Evolutionary conservation across 2,888 invertebrate species (phyloP), one percentile per base, ranked within the genome.

Genomic region (Cremastinae sp.): DNA sequence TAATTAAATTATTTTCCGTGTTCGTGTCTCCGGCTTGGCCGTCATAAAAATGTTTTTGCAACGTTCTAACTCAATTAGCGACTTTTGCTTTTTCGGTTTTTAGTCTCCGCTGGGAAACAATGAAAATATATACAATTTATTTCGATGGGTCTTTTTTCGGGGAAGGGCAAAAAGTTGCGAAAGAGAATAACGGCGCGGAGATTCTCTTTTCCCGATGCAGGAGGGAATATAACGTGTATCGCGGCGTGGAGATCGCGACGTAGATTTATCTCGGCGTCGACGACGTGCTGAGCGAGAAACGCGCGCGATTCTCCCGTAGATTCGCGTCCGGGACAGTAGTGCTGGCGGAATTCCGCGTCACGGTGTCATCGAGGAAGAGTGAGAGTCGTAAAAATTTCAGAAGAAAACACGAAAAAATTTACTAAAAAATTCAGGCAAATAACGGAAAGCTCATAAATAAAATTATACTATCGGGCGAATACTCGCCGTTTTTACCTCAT

Each of bases 201-300:
- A 34, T n/a, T 22, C 12, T n/a, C n/a, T n/a, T n/a, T 43, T 36
- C 54, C 53, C 51, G 65, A 71, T 71, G 61, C 58, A 54, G 65
- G 53, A 62, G 74, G 80, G n/a, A n/a, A 80, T 80, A 80, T 81
- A 80, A 81, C 78, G 78, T 78, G 76, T 80, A 79, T 78, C 74
- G 73, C 78, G 73, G 78, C 75, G 80, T 61, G 58, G 79, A 80
- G 80, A 84, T 84, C 82, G 81, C 80, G 82, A 81, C 79, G 77
- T 79, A 82, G 84, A 84, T 84, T 84, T 84, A 84, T 84, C 82
- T 78, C 18, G 20, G 34, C n/a, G n/a, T n/a, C 41, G 54, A 43
- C 61, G 53, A 43, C 43, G 18, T 34, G 49, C 49, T 18, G 56
- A 56, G 34, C 64, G 47, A 54, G 34, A 36, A n/a, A n/a, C n/a